Evolutionary conservation across 2,888 invertebrate genomes (phyloP), one percentile per base, ranked within the genome.

Genomic region (Cryptus viduatorius): DNA sequence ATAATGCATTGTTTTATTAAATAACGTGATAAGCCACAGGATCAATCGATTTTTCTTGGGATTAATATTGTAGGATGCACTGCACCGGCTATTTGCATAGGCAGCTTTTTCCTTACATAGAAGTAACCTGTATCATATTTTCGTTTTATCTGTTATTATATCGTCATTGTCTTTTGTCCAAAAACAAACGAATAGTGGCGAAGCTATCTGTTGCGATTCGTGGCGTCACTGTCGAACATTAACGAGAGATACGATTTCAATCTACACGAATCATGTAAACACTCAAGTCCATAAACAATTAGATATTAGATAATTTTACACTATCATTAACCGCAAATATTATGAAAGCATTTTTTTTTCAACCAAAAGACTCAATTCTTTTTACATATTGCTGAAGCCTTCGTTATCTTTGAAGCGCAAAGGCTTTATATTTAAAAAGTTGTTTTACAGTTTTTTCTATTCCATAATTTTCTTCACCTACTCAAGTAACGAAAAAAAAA

Each of bases 11-110:
- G 37, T 37, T 37, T 37, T 37, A 37, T 37, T 37, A 37, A 37
- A 7, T 37, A 37, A 37, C 7, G 37, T 1, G 37, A 37, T 4
- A 7, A 7, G 4, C 37, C 37, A 8, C 37, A 48, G 46, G 14
- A 48, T 48, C 3, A 48, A 37, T 37, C 37, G 46, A 48, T 48
- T 24, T 10, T 19, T 53, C 19, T 19, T 56, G 50, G 8, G 29
- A 64, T 44, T 46, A 69, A 59, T n/a, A 72, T 68, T 12, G 77
- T 83, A 75, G 86, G 79, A 87, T 76, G 90, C 90, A 90, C 90
- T 89, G 90, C 90, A 90, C 90, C 84, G 85, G 88, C 89, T 86
- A 86, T 89, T 84, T 84, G 86, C 86, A 87, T 89, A 90, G 87
- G 85, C 86, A 87, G 89, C 89, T 90, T 90, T 67, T 65, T 85